Conservation (phyloP, 2,113 vertebrate genomes). For the Mola mola region DNA sequence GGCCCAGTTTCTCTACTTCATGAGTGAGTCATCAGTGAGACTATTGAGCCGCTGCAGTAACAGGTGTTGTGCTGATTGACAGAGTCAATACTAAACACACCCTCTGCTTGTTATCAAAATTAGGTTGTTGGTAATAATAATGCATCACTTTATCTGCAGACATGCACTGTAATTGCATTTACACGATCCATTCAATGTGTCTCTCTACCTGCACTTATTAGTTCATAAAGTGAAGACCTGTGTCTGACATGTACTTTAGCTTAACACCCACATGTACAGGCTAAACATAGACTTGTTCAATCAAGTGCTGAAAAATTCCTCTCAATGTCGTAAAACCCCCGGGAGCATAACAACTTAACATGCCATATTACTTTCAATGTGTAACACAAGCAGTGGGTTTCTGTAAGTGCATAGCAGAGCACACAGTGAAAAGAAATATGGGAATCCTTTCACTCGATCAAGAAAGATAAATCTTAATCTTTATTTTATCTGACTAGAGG, state of each 20-base stretch:
- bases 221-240: slow-evolving; percentile 14
- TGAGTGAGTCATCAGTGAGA: slow-evolving; percentile 4
- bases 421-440: background rate
- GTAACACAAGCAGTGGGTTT: slow-evolving; percentile 5
- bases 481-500: no score
- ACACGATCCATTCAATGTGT: background rate
- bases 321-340: slow-evolving; percentile 25
- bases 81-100: background rate
- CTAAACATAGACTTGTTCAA: slow-evolving; percentile 52
- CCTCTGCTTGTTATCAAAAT: slow-evolving; percentile 2
- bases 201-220: background rate
- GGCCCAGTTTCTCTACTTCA: background rate
- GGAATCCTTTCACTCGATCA: background rate
- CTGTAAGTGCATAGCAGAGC: background rate
- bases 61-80: slow-evolving; percentile 17
- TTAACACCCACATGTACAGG: slow-evolving; percentile 11
- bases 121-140: background rate
- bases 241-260: slow-evolving; percentile 20
- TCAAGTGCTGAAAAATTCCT: slow-evolving; percentile 33
- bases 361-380: slow-evolving; percentile 22
- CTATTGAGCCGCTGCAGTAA: background rate
- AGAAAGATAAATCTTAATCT: no score
- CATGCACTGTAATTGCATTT: background rate
- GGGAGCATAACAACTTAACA: slow-evolving; percentile 26
- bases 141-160: background rate